Base-by-base conservation (phyloP, 2,797 vertebrate genomes). In the Craterocephalus amniculus region DNA sequence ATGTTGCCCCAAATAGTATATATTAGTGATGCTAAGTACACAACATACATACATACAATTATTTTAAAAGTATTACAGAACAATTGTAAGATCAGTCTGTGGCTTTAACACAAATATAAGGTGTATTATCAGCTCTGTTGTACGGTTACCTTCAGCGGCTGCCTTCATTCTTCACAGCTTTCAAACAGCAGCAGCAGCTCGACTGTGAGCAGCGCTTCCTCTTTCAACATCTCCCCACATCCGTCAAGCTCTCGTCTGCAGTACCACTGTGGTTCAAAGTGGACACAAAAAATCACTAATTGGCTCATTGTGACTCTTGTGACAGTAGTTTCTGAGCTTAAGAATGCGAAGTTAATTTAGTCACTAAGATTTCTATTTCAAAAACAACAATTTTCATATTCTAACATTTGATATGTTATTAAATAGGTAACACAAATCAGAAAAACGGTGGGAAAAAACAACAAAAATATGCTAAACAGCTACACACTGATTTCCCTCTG, bases 141-240 rank as follows among this genome's bases (percentile, higher is more conserved):
- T 7, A 27, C 34, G 14, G 0, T 80, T 89, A 88, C 86, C 86
- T 81, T 84, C 72, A 55, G 68, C 38, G 36, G 77, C 52, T 36
- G 71, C 29, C 72, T 58, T 83, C 81, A 84, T 89, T 84, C 57
- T 78, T 74, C 67, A 60, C 13, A 38, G 32, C 24, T 32, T 52
- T 64, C 4, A 62, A 6, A 38, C 29, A 36, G 14, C 1, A 20
- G 29, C 55, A 52, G 72, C 43, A 74, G 61, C 2, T 51, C 0
- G n/a, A 1, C 49, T 22, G 16, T 34, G 20, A 57, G 12, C 56
- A 59, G 24, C 14, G 45, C 52, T 90, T 91, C 88, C 88, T 88
- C 75, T 84, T 83, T 87, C 70, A 80, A 60, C 72, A 61, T 11
- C 58, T 56, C 22, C 18, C 80, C 87, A 86, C 88, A 84, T 90